Evolutionary conservation across 2,888 invertebrate genomes (phyloP).

Genomic region (Acleris cristana): DNA sequence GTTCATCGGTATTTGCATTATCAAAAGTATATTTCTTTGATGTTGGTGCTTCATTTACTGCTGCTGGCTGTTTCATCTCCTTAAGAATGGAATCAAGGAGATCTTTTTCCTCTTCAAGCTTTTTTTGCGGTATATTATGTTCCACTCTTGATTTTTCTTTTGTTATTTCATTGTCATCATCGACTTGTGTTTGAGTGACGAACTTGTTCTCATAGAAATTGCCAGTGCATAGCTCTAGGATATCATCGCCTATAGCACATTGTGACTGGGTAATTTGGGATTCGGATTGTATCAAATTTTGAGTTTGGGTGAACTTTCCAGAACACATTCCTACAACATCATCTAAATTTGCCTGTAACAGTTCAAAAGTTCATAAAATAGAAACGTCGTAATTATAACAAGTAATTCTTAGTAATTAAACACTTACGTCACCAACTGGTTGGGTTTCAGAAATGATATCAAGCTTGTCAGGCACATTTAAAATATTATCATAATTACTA

Average conservation of each 20-base stretch:
- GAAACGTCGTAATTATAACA: not conserved
- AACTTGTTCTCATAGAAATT: constrained; percentile 79
- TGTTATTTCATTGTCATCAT: constrained; percentile 19
- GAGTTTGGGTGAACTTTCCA: constrained; percentile 72
- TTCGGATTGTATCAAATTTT: constrained; percentile 64
- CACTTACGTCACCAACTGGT: constrained; percentile 59
- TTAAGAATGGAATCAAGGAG: constrained; percentile 67
- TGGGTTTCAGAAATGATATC: constrained; percentile 54
- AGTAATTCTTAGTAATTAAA: not conserved
- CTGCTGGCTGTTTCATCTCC: constrained; percentile 67
- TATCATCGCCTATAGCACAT: constrained; percentile 70
- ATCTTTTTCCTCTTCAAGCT: constrained; percentile 42
- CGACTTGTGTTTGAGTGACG: constrained; percentile 53
- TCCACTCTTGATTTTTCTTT: constrained; percentile 21
- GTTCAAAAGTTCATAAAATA: not conserved
- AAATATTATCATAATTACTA: constrained; percentile 27
- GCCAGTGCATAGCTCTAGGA: constrained; percentile 83
- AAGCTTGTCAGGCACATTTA: constrained; percentile 47
- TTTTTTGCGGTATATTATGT: constrained; percentile 34
- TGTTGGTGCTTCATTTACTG: constrained; percentile 60
- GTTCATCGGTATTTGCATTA: constrained; percentile 42
- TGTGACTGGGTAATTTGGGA: constrained; percentile 60
- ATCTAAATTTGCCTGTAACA: constrained; percentile 69
- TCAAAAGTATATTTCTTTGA: constrained; percentile 63
- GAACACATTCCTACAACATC: constrained; percentile 83